Base-by-base conservation (phyloP, 2,888 invertebrate species). In the Eledona agricola region DNA sequence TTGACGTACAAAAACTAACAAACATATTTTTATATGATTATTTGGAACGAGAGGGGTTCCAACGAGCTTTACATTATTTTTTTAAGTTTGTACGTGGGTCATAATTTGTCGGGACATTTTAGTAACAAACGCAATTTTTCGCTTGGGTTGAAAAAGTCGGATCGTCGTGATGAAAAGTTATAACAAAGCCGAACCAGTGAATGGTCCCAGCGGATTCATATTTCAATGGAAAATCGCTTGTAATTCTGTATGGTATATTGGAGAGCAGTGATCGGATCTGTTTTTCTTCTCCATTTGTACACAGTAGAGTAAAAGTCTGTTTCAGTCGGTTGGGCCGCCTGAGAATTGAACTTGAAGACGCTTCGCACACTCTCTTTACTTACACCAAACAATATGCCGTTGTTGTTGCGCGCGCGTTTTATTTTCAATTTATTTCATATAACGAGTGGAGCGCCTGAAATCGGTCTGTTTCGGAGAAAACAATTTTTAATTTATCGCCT, bases 201-300 rank as follows among this genome's bases (percentile, higher is more conserved):
- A 28, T 9, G 28, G 40, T 10, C 40, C 29, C 40, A 3, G 9
- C n/a, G 40, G 40, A 40, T 26, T 28, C 16, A 40, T 40, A 40
- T 28, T 40, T 40, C 40, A 28, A 17, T 10, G 20, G 28, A 40
- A 40, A 40, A 40, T 40, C 16, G 40, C 23, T 28, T 26, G 28
- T 40, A 28, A 40, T 20, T 40, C 20, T 40, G 40, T 40, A n/a
- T n/a, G n/a, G n/a, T n/a, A 17, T 28, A 16, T 40, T 11, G 6
- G 28, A 26, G 23, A 37, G 23, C 37, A 16, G 16, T 25, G 37
- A 37, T 28, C 26, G 26, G 7, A 26, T n/a, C n/a, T n/a, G n/a
- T 26, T 28, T 28, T 23, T 40, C 15, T 40, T 6, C 15, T 37
- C 15, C 25, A 16, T 25, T 37, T 37, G 3, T 17, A 23, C 2